A percentile compares a stretch with the other conserved stretches of the same genome.
Evolutionary conservation across 2,113 vertebrate genomes (phyloP).

Genomic region (Furnarius figulus): DNA sequence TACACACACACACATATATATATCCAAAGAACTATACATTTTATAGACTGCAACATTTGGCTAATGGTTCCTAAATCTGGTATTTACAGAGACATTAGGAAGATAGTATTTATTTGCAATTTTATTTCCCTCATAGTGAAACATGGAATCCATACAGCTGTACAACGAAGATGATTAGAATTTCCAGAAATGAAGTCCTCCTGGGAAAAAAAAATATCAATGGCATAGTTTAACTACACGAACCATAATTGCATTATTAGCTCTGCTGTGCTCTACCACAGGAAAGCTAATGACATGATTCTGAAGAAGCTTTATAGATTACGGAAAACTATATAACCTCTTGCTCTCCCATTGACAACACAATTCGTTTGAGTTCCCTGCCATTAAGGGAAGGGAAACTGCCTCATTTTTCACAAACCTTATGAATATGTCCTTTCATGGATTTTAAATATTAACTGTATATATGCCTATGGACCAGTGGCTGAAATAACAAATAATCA

Average conservation of each 20-base stretch:
- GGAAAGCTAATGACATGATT: conserved; percentile 63
- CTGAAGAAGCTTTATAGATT: conserved; percentile 62
- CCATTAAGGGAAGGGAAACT: background rate
- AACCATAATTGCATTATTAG: conserved; percentile 65
- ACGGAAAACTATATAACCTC: conserved; percentile 56
- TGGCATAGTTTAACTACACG: conserved; percentile 63
- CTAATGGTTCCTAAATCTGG: conserved; percentile 53
- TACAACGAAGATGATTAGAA: conserved; percentile 50
- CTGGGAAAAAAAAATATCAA: conserved; percentile 68
- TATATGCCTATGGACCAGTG: background rate
- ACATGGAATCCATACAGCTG: conserved; percentile 29
- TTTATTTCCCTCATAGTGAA: conserved; percentile 44
- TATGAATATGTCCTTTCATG: background rate
- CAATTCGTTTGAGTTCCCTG: conserved; percentile 11
- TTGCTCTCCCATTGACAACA: conserved; percentile 32
- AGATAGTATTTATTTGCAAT: conserved; percentile 42
- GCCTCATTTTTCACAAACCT: conserved; percentile 20
- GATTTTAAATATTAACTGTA: background rate
- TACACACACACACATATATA: background rate
- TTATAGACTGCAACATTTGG: conserved; percentile 45
- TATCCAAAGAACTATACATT: background rate
- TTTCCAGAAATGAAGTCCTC: conserved; percentile 49
- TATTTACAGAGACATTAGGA: conserved; percentile 40
- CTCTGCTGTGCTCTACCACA: conserved; percentile 36
- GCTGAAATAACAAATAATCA: background rate